Evolutionary conservation across 2,888 invertebrate species (phyloP).

Genomic region (Scaptomyza reducta): DNA sequence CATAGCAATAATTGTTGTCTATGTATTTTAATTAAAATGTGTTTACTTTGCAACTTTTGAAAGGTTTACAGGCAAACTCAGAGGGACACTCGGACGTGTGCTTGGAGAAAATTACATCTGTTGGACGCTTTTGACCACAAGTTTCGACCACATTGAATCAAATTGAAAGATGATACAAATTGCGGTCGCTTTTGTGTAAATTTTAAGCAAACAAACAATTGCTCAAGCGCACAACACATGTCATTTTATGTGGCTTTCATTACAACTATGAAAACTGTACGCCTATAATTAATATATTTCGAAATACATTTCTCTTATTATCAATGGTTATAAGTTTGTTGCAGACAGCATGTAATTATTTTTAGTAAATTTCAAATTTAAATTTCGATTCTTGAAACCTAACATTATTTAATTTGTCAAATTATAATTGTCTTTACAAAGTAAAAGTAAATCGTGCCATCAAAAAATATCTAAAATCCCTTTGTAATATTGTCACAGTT

Average conservation of each 20-base stretch:
- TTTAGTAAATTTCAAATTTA: neutral
- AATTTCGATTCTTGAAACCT: neutral
- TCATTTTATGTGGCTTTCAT: constrained; percentile 12
- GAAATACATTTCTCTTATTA: no score
- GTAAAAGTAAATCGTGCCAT: no score
- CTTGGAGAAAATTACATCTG: constrained; percentile 43
- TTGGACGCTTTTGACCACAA: constrained; percentile 36
- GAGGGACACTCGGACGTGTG: no score
- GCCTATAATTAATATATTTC: no score
- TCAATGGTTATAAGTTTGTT: neutral
- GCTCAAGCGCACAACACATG: constrained; percentile 14
- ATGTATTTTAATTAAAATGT: constrained; percentile 78
- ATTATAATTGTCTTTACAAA: no score
- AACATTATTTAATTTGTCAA: neutral
- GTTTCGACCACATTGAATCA: constrained; percentile 48
- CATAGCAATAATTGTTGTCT: constrained; percentile 70
- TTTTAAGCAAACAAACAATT: constrained; percentile 18
- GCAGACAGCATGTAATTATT: neutral
- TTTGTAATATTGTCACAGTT: no score
- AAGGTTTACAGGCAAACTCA: constrained; percentile 1
- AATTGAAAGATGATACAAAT: constrained; percentile 33
- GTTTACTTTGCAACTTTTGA: constrained; percentile 49
- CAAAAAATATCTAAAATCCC: no score
- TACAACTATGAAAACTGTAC: neutral
- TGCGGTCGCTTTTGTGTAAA: constrained; percentile 38